phyloP scores from a whole-genome alignment of 2,888 invertebrate species.

The Ophion ellenae region DNA sequence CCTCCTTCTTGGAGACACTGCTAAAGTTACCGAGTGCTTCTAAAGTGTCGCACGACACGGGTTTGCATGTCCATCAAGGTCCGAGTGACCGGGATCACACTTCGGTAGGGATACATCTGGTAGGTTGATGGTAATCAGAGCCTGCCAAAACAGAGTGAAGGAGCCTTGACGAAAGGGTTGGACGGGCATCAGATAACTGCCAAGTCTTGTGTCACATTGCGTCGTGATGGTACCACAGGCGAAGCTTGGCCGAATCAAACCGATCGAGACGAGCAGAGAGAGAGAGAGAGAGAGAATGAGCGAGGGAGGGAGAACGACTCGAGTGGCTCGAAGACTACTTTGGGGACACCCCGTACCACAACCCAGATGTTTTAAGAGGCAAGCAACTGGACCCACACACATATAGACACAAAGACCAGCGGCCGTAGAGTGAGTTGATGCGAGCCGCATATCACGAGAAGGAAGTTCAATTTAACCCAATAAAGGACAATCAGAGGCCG shows the following conservation, averaged over 20 bases:
- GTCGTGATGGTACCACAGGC: not conserved
- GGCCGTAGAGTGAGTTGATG: conserved; percentile 79
- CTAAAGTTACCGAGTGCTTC: conserved; percentile 24
- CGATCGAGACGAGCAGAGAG: not conserved
- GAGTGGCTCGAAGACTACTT: conserved; percentile 72
- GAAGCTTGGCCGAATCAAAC: not conserved
- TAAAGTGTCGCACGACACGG: not conserved
- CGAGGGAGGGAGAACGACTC: not conserved
- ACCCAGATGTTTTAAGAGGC: conserved; percentile 82
- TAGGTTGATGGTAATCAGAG: not conserved
- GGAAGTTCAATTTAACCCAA: conserved; percentile 84
- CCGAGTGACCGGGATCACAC: not conserved
- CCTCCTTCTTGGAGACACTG: not conserved
- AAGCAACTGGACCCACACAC: conserved; percentile 74
- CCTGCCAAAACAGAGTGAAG: conserved; percentile 6
- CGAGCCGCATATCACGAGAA: conserved; percentile 84
- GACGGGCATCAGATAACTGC: not conserved
- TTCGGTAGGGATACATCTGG: not conserved
- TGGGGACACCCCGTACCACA: conserved; percentile 81
- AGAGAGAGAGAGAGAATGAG: not conserved
- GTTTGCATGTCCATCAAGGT: conserved; percentile 5
- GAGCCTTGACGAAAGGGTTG: not conserved
- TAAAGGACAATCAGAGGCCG: conserved; percentile 84
- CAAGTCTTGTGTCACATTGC: not conserved
- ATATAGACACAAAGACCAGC: not conserved